Conservation (phyloP, 1,140 invertebrate species). For the Anoplolepis gracilipes region DNA sequence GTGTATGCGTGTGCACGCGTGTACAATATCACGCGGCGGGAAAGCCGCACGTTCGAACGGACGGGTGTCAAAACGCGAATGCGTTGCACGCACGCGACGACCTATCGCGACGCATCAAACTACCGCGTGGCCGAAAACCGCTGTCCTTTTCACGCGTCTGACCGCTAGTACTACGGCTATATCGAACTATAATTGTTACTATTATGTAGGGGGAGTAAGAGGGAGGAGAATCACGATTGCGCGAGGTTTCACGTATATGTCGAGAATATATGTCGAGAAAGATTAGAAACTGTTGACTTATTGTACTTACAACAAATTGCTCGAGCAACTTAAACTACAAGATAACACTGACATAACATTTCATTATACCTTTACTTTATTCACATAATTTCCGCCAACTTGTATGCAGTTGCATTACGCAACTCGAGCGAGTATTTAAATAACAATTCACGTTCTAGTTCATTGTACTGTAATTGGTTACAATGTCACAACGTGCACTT, state of each 20-base stretch:
- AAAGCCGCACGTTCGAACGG: constrained; percentile 25
- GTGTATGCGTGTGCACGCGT: not conserved
- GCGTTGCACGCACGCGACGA: constrained; percentile 59
- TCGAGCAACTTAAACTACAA: not conserved
- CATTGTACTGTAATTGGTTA: constrained; percentile 6
- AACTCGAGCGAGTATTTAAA: not conserved
- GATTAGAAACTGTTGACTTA: not conserved
- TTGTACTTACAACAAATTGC: not conserved
- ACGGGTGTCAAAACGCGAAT: constrained; percentile 69
- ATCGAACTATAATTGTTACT: constrained; percentile 72
- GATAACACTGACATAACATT: not conserved
- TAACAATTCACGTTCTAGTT: constrained; percentile 12
- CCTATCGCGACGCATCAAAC: constrained; percentile 46
- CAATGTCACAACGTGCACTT: not conserved
- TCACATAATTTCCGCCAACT: not conserved
- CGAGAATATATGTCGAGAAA: not conserved
- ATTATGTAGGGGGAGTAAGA: not conserved
- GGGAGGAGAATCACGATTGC: not conserved
- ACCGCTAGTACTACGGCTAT: constrained; percentile 54
- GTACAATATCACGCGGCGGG: not conserved
- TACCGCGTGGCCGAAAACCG: constrained; percentile 66
- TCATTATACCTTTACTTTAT: constrained; percentile 19
- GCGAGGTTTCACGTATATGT: not conserved
- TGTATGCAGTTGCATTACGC: not conserved
- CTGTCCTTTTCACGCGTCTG: constrained; percentile 73